Percentiles rank a stretch among this genome's conserved stretches.
phyloP scores from a whole-genome alignment of 2,113 vertebrate species.

The Sinosuthora webbiana region DNA sequence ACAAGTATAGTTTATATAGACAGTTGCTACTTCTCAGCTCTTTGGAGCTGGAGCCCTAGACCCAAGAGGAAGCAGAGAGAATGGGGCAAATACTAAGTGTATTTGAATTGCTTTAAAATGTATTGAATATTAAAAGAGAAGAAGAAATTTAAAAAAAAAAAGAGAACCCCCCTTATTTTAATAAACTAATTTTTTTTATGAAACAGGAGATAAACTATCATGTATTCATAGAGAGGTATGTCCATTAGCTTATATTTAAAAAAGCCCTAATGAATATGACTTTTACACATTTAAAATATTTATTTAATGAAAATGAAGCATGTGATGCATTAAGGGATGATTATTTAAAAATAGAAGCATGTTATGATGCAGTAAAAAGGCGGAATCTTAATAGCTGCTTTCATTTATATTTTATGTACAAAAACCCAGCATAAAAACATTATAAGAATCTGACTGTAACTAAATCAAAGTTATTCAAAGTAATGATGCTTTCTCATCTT shows the following conservation, averaged over 20 bases:
- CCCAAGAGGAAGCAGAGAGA: not conserved
- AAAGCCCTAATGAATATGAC: not conserved
- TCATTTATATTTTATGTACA: conserved; percentile 52
- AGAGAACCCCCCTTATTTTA: not conserved
- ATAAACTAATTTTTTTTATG: not conserved
- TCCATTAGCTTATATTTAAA: not conserved
- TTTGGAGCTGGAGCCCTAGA: not conserved
- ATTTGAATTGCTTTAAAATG: not conserved
- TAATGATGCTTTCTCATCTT: not conserved
- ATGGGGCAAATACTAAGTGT: not conserved
- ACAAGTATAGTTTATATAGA: not conserved
- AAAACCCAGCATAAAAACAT: not conserved
- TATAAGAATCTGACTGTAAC: not conserved
- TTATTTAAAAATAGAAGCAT: conserved; percentile 13
- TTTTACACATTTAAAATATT: conserved; percentile 38
- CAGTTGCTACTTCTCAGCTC: rapidly evolving
- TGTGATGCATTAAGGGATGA: not conserved
- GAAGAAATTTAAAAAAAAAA: not conserved
- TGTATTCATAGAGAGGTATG: not conserved
- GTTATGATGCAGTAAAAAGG: conserved; percentile 19
- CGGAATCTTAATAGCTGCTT: not conserved
- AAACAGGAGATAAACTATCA: conserved; percentile 11
- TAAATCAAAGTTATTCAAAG: conserved; percentile 16
- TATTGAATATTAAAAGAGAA: conserved; percentile 28
- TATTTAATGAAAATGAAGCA: conserved; percentile 32